phyloP scores from a whole-genome alignment of 1,140 invertebrate genomes.

The Drosophila biarmipes region DNA sequence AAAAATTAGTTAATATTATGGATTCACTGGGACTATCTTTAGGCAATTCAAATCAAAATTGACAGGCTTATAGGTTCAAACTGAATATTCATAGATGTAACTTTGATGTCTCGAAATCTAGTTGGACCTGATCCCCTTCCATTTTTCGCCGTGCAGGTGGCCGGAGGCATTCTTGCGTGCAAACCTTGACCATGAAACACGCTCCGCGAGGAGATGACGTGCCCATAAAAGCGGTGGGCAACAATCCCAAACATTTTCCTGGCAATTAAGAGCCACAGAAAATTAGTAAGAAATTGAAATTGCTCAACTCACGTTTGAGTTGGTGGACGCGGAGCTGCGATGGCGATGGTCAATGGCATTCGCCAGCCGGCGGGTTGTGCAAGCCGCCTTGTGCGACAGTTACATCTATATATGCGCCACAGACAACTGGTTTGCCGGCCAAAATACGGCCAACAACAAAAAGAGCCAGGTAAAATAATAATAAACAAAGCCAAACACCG shows the following conservation, averaged over 20 bases:
- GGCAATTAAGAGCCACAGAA: slow-evolving; percentile 64
- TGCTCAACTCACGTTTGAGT: slow-evolving; percentile 35
- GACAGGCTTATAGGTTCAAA: no score
- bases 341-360: slow-evolving; percentile 74
- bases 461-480: slow-evolving; percentile 17
- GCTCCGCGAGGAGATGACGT: slow-evolving; percentile 34
- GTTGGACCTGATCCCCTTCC: background rate
- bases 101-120: background rate
- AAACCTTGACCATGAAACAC: slow-evolving; percentile 76
- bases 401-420: slow-evolving; percentile 55
- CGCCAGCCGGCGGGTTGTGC: slow-evolving; percentile 26
- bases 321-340: slow-evolving; percentile 5
- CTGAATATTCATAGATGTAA: background rate
- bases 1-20: background rate
- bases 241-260: slow-evolving; percentile 58
- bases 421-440: slow-evolving; percentile 54
- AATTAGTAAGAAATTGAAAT: slow-evolving; percentile 78
- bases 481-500: slow-evolving; percentile 40
- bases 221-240: slow-evolving; percentile 53
- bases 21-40: background rate
- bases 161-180: slow-evolving; percentile 62
- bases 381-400: slow-evolving; percentile 53
- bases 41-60: background rate
- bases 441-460: no score
- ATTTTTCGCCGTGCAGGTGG: slow-evolving; percentile 26